Evolutionary conservation across 2,888 invertebrate genomes (phyloP).

Genomic region (Orthonychiurus folsomi): DNA sequence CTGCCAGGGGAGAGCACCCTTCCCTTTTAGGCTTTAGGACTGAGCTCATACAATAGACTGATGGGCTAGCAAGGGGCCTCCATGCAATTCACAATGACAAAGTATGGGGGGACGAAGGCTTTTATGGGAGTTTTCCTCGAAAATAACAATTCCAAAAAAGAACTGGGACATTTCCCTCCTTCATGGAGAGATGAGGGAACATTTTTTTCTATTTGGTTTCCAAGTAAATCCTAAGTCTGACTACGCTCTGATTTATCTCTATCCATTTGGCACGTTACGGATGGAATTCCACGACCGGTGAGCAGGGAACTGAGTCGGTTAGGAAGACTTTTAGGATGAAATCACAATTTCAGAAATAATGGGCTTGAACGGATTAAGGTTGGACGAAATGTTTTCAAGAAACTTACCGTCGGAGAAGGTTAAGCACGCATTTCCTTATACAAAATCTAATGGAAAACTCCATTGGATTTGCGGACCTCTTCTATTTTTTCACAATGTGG

Average conservation of each 20-base stretch:
- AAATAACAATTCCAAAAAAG: not conserved
- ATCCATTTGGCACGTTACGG: not conserved
- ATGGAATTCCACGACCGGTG: not conserved
- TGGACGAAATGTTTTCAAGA: not conserved
- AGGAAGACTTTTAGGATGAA: constrained; percentile 1
- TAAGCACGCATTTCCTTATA: too few species aligned
- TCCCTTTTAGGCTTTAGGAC: too few species aligned
- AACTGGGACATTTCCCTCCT: not conserved
- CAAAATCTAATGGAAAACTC: too few species aligned
- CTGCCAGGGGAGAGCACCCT: too few species aligned
- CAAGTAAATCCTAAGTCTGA: not conserved
- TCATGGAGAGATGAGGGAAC: not conserved
- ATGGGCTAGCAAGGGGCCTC: too few species aligned
- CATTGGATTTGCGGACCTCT: too few species aligned
- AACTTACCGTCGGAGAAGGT: not conserved
- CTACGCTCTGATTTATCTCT: not conserved
- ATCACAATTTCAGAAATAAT: constrained; percentile 9
- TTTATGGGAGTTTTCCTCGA: not conserved
- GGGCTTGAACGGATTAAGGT: constrained; percentile 14
- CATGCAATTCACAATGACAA: not conserved
- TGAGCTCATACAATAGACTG: too few species aligned
- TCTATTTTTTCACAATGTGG: not conserved
- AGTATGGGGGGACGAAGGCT: not conserved
- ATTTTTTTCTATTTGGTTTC: not conserved
- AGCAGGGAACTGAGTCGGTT: too few species aligned